Conservation (phyloP, 2,797 vertebrate genomes). For the Apogon hyalosoma region DNA sequence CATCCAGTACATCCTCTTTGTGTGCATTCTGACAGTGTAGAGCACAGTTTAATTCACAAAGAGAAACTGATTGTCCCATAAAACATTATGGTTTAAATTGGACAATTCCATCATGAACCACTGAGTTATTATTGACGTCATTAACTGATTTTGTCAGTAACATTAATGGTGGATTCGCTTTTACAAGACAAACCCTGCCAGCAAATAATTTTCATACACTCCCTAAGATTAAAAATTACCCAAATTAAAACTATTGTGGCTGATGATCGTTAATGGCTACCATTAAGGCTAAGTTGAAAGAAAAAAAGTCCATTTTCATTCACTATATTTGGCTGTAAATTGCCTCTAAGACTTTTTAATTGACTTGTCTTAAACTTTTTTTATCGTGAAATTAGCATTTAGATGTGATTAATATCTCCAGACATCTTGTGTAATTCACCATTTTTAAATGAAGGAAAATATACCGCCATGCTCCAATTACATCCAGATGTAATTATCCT, state of each 20-base stretch:
- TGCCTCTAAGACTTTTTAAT: slow-evolving; percentile 34
- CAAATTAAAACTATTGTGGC: not conserved
- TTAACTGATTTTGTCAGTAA: too few species aligned
- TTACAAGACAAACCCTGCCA: too few species aligned
- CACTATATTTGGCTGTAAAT: not conserved
- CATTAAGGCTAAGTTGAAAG: not conserved
- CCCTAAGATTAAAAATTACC: not conserved
- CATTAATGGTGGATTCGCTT: not conserved
- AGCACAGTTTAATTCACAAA: too few species aligned
- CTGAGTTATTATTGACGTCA: too few species aligned
- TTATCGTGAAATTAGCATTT: slow-evolving; percentile 28
- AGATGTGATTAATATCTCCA: slow-evolving; percentile 54
- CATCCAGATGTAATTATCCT: slow-evolving; percentile 52
- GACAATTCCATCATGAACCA: too few species aligned
- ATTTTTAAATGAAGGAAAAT: slow-evolving; percentile 44
- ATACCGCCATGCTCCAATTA: slow-evolving; percentile 38
- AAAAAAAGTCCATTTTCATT: too few species aligned
- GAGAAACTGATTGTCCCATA: too few species aligned
- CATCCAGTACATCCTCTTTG: too few species aligned
- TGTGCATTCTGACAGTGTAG: too few species aligned
- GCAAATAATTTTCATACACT: not conserved
- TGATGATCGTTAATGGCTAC: slow-evolving; percentile 1
- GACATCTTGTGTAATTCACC: slow-evolving; percentile 35
- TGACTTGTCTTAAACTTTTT: slow-evolving; percentile 39
- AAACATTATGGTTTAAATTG: too few species aligned